Evolutionary conservation across 2,797 vertebrate genomes (phyloP), one percentile per base, ranked within the genome.

Genomic region (Myoxocephalus aenaeus): DNA sequence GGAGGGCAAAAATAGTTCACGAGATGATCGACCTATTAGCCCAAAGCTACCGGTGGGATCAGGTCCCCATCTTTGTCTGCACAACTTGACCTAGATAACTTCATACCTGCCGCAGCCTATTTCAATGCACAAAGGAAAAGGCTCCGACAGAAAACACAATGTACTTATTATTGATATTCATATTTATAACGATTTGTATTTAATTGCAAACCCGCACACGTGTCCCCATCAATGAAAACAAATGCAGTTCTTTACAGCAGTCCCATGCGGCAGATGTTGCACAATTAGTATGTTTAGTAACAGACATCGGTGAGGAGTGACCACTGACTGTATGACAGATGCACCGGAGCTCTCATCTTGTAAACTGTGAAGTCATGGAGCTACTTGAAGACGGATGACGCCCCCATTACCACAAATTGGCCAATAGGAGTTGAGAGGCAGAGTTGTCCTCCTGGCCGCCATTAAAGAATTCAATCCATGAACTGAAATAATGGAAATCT

Each of bases 381-480:
- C 92, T 90, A 87, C 91, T 92, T 89, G 90, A 89, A 87, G 91
- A 89, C 88, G 72, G 87, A 88, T 87, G 86, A 93, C 93, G 92
- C 92, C 92, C 89, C 90, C 96, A 95, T 97, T 95, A 95, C 91
- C 92, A 62, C 86, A 56, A 84, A 88, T 77, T 88, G 91, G 85
- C 97, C 96, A 97, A 97, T 96, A 82, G 92, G 91, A 91, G 93
- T 70, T 80, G 92, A 95, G 93, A 96, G 96, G 94, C 95, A 94
- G 96, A 96, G 95, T 96, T 97, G 96, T 97, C 96, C 96, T 96
- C 95, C 95, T 94, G 97, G 97, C 97, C 98, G 97, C 98, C 97
- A 98, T 99, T 99, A 98, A 98, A 98, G 97, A 97, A 97, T 96
- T 95, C 95, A 96, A 96, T 95, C 96, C 96, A 95, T 96, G 96